phyloP scores from a whole-genome alignment of 2,888 invertebrate genomes.

The Epinotia demarniana region DNA sequence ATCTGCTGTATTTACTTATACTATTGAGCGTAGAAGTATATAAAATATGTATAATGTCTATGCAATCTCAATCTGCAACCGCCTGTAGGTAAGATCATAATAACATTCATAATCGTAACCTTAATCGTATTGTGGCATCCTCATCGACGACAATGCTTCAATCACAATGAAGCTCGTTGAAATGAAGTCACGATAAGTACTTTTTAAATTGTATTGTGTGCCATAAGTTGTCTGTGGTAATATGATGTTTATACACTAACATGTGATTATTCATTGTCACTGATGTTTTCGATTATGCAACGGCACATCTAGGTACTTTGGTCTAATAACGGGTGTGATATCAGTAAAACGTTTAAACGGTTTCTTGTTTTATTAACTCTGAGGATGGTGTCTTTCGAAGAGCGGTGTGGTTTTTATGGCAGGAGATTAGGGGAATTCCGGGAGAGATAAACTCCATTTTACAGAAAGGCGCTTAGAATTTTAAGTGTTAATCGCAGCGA shows the following conservation, averaged over 20 bases:
- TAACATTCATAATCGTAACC: neutral
- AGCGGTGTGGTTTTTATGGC: neutral
- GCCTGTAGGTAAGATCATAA: neutral
- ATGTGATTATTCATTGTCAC: slow-evolving; percentile 28
- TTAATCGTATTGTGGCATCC: slow-evolving; percentile 2
- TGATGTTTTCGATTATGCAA: slow-evolving; percentile 25
- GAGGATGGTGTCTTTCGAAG: too few species aligned
- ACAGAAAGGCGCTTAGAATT: too few species aligned
- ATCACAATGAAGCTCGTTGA: neutral
- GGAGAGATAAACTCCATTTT: too few species aligned
- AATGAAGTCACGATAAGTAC: slow-evolving; percentile 14
- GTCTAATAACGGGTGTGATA: slow-evolving; percentile 7
- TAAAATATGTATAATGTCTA: neutral
- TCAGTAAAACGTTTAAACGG: slow-evolving; percentile 4
- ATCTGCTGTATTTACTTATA: neutral
- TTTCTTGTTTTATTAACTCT: too few species aligned
- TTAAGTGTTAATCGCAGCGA: too few species aligned
- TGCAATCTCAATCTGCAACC: slow-evolving; percentile 17
- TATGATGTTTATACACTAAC: slow-evolving; percentile 15
- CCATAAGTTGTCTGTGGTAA: slow-evolving; percentile 14
- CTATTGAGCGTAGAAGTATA: neutral
- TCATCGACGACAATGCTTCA: slow-evolving; percentile 1
- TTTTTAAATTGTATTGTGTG: slow-evolving; percentile 13
- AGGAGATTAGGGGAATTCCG: neutral
- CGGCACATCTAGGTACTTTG: slow-evolving; percentile 1